Base-by-base conservation (phyloP, 2,797 vertebrate genomes). In the Spatula clypeata region DNA sequence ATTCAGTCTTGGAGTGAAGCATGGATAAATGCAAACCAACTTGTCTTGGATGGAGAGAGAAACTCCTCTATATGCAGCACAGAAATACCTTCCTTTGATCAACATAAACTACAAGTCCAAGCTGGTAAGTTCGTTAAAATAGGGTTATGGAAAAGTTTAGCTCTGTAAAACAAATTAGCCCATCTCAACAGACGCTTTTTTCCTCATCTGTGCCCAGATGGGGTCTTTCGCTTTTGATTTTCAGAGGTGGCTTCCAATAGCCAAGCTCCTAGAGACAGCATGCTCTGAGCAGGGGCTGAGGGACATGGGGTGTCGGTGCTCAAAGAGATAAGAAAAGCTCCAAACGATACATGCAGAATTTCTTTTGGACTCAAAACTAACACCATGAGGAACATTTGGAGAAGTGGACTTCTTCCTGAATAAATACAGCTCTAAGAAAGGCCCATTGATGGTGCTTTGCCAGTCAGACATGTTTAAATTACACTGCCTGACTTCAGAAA, bases 111-210 rank as follows among this genome's bases (percentile, higher is more conserved):
- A 40, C 12, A 94, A 88, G 60, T 66, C 76, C 5, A 8, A 92
- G 70, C 92, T 92, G 93, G 76, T 87, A 91, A 94, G 31, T 95
- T 93, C 45, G 19, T 97, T 94, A 94, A 75, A 67, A 19, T 1
- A 7, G 61, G 49, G 58, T 65, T 83, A 73, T 1, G 54, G 86
- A 89, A 96, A 96, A 88, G 29, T 79, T 31, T 81, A 38, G 80
- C 79, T 95, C 94, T 95, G 92, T 71, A 84, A 92, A 96, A 93
- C 13, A 72, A 95, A 88, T 94, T 88, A 94, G 15, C 5, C 36
- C 27, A 64, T 69, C 87, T 74, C 8, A 4, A 71, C 36, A 95
- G 84, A 74, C 71, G 79, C 11, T 90, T 85, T 94, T 96, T 88
- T 73, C 65, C 91, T 94, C 77, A 32, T 90, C 80, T 87, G 24